Percentiles rank a stretch among this genome's conserved stretches.
Evolutionary conservation across 1,140 invertebrate species (phyloP).

Genomic region (Alviniconcha marisindica): DNA sequence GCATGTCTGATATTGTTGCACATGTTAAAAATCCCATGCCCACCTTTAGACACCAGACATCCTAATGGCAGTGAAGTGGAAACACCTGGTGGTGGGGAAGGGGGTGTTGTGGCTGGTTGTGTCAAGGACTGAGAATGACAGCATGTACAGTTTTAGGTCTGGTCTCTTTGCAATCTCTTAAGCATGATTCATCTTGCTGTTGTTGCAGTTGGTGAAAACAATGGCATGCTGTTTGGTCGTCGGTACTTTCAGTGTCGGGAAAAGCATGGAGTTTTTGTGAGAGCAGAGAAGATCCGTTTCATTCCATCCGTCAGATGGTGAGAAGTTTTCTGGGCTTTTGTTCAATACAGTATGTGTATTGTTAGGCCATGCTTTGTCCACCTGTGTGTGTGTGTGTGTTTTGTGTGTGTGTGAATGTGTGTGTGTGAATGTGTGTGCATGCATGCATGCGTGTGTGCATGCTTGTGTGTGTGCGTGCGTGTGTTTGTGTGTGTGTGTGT

Average conservation of each 20-base stretch:
- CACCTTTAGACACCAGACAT: too few species aligned
- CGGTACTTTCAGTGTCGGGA: slow-evolving; percentile 67
- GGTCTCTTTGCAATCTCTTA: too few species aligned
- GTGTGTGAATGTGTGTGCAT: not conserved
- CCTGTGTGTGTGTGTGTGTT: not conserved
- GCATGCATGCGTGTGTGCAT: not conserved
- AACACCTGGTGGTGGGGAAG: too few species aligned
- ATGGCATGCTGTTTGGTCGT: slow-evolving; percentile 66
- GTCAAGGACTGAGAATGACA: too few species aligned
- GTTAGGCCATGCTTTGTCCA: not conserved
- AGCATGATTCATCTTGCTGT: slow-evolving; percentile 12
- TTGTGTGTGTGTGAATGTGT: slow-evolving; percentile 14
- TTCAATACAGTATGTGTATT: not conserved
- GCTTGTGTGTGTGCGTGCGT: not conserved
- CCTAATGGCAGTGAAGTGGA: too few species aligned
- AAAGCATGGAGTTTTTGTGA: slow-evolving; percentile 67
- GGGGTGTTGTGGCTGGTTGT: too few species aligned
- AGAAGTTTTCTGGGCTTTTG: slow-evolving; percentile 6
- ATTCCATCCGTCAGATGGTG: slow-evolving; percentile 64
- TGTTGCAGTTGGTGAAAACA: slow-evolving; percentile 66
- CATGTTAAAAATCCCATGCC: too few species aligned
- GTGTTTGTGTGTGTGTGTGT: not conserved
- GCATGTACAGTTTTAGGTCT: too few species aligned
- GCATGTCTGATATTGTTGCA: too few species aligned
- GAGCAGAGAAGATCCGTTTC: slow-evolving; percentile 65